These are phyloP conservation scores for Saguinus imperator DNA, from an alignment of 2,113 vertebrate genomes.

Conservation along the genomic window DNA sequence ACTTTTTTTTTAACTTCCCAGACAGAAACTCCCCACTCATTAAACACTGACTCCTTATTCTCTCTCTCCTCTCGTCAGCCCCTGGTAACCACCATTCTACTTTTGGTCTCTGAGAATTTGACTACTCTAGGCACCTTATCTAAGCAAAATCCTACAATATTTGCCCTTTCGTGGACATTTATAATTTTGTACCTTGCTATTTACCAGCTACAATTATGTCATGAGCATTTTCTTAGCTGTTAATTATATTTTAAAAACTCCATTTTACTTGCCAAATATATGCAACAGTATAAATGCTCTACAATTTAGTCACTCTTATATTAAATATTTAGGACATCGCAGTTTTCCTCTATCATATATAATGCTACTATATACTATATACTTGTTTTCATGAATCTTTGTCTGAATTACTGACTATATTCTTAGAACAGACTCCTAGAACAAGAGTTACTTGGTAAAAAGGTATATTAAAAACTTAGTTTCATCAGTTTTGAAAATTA, in stretches of 20 bases:
- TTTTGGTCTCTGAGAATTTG: background rate
- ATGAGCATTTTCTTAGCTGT: background rate
- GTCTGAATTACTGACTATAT: background rate
- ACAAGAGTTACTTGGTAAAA: background rate
- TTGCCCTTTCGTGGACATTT: background rate
- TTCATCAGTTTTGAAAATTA: slow-evolving; percentile 49
- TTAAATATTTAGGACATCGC: background rate
- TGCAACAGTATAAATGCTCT: background rate
- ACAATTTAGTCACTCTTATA: background rate
- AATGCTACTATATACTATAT: background rate
- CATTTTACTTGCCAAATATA: slow-evolving; percentile 17
- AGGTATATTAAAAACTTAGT: slow-evolving; percentile 44
- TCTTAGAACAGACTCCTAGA: slow-evolving; percentile 15
- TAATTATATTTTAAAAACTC: slow-evolving; percentile 22
- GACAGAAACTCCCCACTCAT: background rate
- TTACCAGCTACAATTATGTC: background rate
- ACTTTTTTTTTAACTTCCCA: background rate
- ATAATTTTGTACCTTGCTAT: background rate
- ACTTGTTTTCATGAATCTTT: slow-evolving; percentile 21
- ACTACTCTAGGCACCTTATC: background rate
- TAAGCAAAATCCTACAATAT: background rate
- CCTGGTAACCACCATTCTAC: background rate
- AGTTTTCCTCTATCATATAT: background rate
- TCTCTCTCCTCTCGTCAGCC: rapidly evolving
- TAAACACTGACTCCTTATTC: background rate